Base-by-base conservation (phyloP, 2,888 invertebrate species). In the Dryococelus australis region DNA sequence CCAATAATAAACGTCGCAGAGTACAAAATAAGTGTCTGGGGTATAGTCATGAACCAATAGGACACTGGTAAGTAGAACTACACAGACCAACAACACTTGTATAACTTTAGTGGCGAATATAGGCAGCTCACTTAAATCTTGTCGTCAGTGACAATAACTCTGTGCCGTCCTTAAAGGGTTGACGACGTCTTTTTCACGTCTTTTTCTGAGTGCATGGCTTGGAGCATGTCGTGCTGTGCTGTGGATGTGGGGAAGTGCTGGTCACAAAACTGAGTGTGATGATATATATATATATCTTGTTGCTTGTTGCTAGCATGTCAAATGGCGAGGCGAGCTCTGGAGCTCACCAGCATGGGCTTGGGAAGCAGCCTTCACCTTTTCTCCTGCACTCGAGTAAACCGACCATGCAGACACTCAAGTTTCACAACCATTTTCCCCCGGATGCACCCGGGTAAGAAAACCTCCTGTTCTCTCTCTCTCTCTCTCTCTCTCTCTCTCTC, bases 391-490 rank as follows among this genome's bases (percentile, higher is more conserved):
- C 93, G 96, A 88, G 94, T 95, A 87, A 91, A 91, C 89, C 90
- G 93, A 90, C 96, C 91, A 96, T 97, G 89, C 97, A 97, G 87
- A 97, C 97, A 90, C 95, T 98, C 90, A 98, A 98, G 93, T 98
- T 98, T 93, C 98, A 98, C 94, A 97, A 98, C 93, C 97, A 97
- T 92, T 98, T 97, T 93, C 97, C 97, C 91, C 97, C 97, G 89
- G 97, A 98, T 92, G 95, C 97, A 91, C 95, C 96, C 92, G 95
- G 95, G 95, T 96, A 93, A 94, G 94, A 94, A 85, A n/a, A 24
- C 35, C 35, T 4, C 35, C 35, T 35, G 35, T 35, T 35, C 4
- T 35, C 35, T 35, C 65, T 16, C 47, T 43, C n/a, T 35, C 43
- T 53, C 35, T 84, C n/a, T 84, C 84, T 84, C n/a, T 84, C 84